Percentiles rank a stretch among this genome's conserved stretches.
Conservation (phyloP, 2,888 invertebrate genomes). For the Spisula subtruncata region DNA sequence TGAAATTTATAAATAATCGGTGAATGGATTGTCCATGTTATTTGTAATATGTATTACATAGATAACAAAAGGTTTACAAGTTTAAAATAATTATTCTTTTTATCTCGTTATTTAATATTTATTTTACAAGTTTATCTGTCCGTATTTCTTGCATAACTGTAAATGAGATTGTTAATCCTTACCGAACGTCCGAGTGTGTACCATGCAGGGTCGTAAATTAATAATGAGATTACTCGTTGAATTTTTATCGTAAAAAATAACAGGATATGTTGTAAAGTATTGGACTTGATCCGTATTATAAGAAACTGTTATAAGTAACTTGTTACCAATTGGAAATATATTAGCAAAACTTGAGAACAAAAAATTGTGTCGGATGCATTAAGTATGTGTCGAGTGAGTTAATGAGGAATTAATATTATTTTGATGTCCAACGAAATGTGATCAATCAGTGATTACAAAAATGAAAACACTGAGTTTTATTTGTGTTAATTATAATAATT, state of each 20-base stretch:
- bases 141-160: background rate
- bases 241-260: constrained; percentile 1
- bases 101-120: background rate
- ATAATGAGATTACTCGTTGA: background rate
- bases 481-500: too few relatives aligned
- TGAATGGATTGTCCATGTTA: background rate
- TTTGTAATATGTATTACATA: background rate
- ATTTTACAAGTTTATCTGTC: background rate
- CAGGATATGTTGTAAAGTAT: background rate
- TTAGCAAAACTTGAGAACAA: background rate
- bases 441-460: too few relatives aligned
- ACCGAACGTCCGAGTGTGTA: background rate
- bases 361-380: background rate
- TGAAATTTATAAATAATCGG: background rate
- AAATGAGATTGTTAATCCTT: background rate
- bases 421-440: too few relatives aligned
- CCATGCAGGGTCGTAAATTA: background rate
- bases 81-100: background rate
- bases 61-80: background rate
- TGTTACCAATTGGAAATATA: constrained; percentile 11
- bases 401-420: too few relatives aligned
- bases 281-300: background rate
- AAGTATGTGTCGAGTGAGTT: background rate
- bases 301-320: too few relatives aligned
- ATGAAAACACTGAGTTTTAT: too few relatives aligned